A percentile compares a stretch with the other conserved stretches of the same genome.
phyloP scores from a whole-genome alignment of 2,113 vertebrate species.

The Nothobranchius kuhntae region DNA sequence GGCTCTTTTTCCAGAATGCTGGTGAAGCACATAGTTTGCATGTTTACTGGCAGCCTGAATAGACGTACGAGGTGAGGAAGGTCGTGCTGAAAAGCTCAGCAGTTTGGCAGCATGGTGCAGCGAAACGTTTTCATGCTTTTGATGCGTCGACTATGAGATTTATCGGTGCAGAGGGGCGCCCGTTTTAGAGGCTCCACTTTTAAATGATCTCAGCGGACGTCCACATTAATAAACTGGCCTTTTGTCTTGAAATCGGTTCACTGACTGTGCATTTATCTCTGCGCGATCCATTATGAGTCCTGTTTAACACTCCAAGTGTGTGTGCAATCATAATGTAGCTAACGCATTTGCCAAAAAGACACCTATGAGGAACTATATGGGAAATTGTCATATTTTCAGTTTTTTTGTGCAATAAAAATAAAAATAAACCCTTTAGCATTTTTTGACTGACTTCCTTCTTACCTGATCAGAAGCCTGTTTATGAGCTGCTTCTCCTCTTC shows the following conservation, averaged over 20 bases:
- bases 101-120: constrained; percentile 57
- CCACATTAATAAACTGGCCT: constrained; percentile 24
- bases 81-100: constrained; percentile 47
- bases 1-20: constrained; percentile 36
- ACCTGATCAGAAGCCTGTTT: constrained; percentile 78
- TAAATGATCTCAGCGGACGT: constrained; percentile 48
- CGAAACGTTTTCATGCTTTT: constrained; percentile 64
- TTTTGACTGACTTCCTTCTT: constrained; percentile 3
- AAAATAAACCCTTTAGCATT: neutral
- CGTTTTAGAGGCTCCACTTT: constrained; percentile 53
- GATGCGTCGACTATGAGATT: constrained; percentile 71
- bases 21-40: constrained; percentile 44
- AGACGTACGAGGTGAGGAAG: constrained; percentile 19
- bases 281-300: no score
- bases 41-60: constrained; percentile 59
- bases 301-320: no score
- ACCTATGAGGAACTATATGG: no score
- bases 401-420: neutral
- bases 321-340: no score
- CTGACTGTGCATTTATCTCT: neutral
- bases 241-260: constrained; percentile 31
- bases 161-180: constrained; percentile 48
- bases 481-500: constrained; percentile 81
- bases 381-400: no score
- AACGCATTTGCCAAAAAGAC: no score